A percentile compares a stretch with the other conserved stretches of the same genome.
Conservation (phyloP, 2,888 invertebrate species). For the Mellilla xanthometata region DNA sequence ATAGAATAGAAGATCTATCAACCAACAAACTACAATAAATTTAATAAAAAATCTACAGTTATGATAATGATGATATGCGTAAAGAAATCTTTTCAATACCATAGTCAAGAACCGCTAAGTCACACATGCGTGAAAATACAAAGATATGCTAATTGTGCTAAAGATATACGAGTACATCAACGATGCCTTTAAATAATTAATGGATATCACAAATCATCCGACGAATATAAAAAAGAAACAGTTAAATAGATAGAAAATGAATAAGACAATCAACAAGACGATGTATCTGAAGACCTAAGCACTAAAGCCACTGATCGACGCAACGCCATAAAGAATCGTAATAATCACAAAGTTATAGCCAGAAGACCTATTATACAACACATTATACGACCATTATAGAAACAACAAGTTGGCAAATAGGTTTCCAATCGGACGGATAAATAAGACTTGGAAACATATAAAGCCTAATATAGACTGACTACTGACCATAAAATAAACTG, state of each 20-base stretch:
- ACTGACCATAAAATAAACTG: conserved; percentile 13
- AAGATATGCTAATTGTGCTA: too few species aligned
- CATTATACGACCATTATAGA: conserved; percentile 34
- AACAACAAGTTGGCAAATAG: conserved; percentile 32
- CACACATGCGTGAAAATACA: neutral
- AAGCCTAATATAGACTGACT: conserved; percentile 11
- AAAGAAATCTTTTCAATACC: conserved; percentile 7
- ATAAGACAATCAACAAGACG: conserved; percentile 18
- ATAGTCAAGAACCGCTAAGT: conserved; percentile 4
- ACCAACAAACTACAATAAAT: neutral
- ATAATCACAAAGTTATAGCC: conserved; percentile 35
- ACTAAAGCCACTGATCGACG: conserved; percentile 26
- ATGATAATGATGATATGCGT: conserved; percentile 1
- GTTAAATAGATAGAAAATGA: conserved; percentile 12
- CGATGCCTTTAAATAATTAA: conserved; percentile 4
- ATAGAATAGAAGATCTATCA: conserved; percentile 20
- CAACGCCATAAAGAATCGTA: conserved; percentile 28
- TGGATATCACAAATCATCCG: neutral
- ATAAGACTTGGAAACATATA: conserved; percentile 14
- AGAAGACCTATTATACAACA: conserved; percentile 37
- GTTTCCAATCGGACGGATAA: conserved; percentile 19
- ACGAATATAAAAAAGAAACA: conserved; percentile 8
- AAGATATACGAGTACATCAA: conserved; percentile 1
- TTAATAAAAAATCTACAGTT: too few species aligned
- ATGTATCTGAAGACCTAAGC: conserved; percentile 21